Evolutionary conservation across 2,888 invertebrate species (phyloP), one percentile per base, ranked within the genome.

Genomic region (Eudasyphora cyanicolor): DNA sequence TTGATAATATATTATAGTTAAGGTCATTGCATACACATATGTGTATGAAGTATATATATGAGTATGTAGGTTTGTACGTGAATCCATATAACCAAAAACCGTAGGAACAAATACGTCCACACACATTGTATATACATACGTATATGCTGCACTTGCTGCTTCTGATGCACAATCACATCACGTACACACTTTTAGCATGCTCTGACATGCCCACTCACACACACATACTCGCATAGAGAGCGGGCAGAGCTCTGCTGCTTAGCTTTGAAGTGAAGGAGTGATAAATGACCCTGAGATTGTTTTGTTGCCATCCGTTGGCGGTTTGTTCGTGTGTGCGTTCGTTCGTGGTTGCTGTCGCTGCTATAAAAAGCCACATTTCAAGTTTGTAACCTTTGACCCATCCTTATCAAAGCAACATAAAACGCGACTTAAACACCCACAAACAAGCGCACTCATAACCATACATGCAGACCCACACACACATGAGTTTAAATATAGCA

Each of bases 321-420:
- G 12, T 14, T 49, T 74, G 35, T 73, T 76, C 35, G 4, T 42
- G 24, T 60, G 42, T 8, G n/a, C n/a, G n/a, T 73, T 57, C n/a
- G 49, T 57, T 73, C n/a, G 24, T 29, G 2, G 14, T 80, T 35
- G 24, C 49, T 38, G 12, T 57, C 19, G 60, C n/a, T 32, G 62
- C 45, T 67, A 38, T 42, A 49, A 49, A 32, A 27, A 54, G 21
- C 42, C 70, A 62, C 45, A 38, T 79, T 75, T 76, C 78, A 84
- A 84, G 80, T 81, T 84, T 84, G 75, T 81, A 81, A 84, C 84
- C 78, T 81, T 81, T 78, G 75, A 84, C 77, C 83, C 71, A 81
- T 45, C 70, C 71, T 42, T 12, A 71, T 32, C 3, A 35, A 17
- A 42, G 38, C 35, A 12, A 35, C 21, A 67, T 24, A 60, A 60